These are phyloP conservation scores for Montifringilla adamsi DNA, from an alignment of 2,113 vertebrate species.

Conservation along the genomic window DNA sequence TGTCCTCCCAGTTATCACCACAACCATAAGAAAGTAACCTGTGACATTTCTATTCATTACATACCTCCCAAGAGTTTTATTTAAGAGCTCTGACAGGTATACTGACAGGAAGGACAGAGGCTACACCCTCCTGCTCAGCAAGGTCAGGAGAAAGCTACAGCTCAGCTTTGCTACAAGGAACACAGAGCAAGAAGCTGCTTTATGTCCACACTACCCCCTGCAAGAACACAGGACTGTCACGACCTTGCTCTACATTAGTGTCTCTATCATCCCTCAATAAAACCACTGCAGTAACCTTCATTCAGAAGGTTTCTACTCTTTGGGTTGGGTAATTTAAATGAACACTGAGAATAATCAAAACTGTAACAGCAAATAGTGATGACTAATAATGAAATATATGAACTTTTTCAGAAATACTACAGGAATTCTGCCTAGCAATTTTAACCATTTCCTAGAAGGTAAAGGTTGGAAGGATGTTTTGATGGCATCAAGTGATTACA, in stretches of 20 bases:
- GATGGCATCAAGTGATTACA: background rate
- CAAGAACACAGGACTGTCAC: rapidly evolving
- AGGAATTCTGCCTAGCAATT: background rate
- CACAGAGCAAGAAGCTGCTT: background rate
- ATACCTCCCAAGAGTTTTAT: background rate
- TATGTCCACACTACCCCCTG: background rate
- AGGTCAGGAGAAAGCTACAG: background rate
- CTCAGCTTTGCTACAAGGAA: background rate
- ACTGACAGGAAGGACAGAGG: background rate
- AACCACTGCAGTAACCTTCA: background rate
- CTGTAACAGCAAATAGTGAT: background rate
- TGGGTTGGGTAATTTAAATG: background rate
- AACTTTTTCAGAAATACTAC: background rate
- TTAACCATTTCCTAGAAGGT: background rate
- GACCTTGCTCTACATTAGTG: background rate
- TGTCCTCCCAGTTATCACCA: background rate
- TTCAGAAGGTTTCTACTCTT: background rate
- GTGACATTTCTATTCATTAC: background rate
- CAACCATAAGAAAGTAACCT: background rate
- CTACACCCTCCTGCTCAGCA: conserved; percentile 24
- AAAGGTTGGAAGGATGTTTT: background rate
- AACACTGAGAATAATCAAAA: background rate
- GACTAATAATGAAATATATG: background rate
- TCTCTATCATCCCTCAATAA: background rate
- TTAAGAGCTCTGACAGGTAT: background rate